A percentile compares a stretch with the other conserved stretches of the same genome.
Evolutionary conservation across 2,888 invertebrate species (phyloP).

Genomic region (Tetragonula carbonaria): DNA sequence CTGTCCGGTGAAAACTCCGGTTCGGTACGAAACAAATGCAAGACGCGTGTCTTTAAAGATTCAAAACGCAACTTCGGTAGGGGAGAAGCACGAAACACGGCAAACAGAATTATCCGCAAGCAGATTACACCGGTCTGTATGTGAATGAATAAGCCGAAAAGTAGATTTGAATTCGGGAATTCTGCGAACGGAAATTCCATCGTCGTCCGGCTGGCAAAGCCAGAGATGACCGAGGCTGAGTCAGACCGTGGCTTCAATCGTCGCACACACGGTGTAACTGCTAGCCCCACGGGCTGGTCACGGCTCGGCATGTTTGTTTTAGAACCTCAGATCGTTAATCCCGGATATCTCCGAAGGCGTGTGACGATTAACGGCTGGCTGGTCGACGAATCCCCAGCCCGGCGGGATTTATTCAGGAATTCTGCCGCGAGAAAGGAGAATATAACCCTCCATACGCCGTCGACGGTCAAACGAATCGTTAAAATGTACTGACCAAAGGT

Average conservation of each 20-base stretch:
- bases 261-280: slow-evolving; percentile 18
- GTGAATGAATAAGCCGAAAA: neutral
- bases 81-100: no score
- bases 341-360: slow-evolving; percentile 47
- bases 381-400: slow-evolving; percentile 34
- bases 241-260: slow-evolving; percentile 37
- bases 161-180: neutral
- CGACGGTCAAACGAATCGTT: neutral
- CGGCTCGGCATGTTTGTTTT: slow-evolving; percentile 53
- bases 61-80: neutral
- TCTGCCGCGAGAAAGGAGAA: neutral
- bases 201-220: neutral
- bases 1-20: neutral
- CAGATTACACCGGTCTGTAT: neutral
- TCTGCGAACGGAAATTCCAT: neutral
- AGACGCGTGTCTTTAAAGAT: neutral
- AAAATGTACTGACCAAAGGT: neutral
- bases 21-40: neutral
- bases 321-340: slow-evolving; percentile 67
- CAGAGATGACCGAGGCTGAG: neutral
- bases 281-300: slow-evolving; percentile 30
- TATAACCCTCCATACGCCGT: neutral
- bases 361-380: slow-evolving; percentile 57
- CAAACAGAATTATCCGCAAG: neutral
- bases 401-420: slow-evolving; percentile 49